Base-by-base conservation (phyloP, 2,888 invertebrate species). In the Chymomyza fuscimana region DNA sequence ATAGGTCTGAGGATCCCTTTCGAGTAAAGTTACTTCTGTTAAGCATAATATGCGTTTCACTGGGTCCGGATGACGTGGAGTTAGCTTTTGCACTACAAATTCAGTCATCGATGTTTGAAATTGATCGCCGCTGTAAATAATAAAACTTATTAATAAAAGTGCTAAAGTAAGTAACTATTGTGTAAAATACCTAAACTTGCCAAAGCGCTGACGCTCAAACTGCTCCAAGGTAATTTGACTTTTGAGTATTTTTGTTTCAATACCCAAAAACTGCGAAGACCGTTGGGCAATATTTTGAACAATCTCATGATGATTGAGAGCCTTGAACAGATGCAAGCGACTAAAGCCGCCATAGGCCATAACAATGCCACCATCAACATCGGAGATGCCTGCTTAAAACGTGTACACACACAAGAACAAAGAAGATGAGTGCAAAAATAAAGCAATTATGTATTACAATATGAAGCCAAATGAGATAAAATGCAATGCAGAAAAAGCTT, bases 1-100 rank as follows among this genome's bases (percentile, higher is more conserved):
- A 91, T 99, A 99, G 0, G 99, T 98, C 90, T 97, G 97, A 2
- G 98, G 98, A 93, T 99, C 99, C 79, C 99, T 94, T 92, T 99
- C 99, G 63, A 99, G 93, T 64, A 99, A 93, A 90, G 99, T 99
- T 0, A 96, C 96, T 92, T 99, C 99, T 0, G 98, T 97, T 22
- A 99, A 93, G 90, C 99, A 99, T 40, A 99, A 93, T 0, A 97
- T 96, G 69, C 99, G 94, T 76, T 97, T 93, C 82, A 97, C 96
- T 0, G 97, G 95, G 86, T 98, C 98, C 87, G 94, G 94, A 90
- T 97, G 96, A 32, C 97, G 93, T 0, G 94, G 93, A 19, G 96
- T 96, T 81, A 96, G 94, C 93, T 99, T 99, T 91, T 99, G 97
- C 4, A 99, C 98, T 73, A 95, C 95, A 92, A 99, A 99, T 93